Base-by-base conservation (phyloP, 1,140 invertebrate genomes). In the Eriocheir sinensis region DNA sequence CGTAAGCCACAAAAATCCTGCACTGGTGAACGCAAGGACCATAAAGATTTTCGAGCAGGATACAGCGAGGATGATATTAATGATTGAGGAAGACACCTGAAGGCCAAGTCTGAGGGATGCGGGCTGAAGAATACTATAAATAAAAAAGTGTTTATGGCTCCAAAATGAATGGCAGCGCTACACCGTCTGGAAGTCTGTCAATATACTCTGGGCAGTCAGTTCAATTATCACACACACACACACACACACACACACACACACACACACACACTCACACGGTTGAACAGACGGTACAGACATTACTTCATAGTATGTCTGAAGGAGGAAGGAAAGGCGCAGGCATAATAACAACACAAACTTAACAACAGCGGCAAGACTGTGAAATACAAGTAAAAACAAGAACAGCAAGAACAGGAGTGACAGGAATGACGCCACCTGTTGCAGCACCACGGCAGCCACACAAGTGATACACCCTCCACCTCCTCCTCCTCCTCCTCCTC, bases 401-500 rank as follows among this genome's bases (percentile, higher is more conserved):
- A 86, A 86, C 6, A 86, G 40, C 40, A 86, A 34, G 21, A 86
- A 8, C 34, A 86, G 21, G 36, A 86, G 40, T 86, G 83, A 86
- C 40, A 86, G 40, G 27, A 81, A 21, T 86, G 8, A 86, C 53
- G 53, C 93, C 93, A 94, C 93, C 86, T 94, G 93, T 94, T 94
- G 93, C 93, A 89, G n/a, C 44, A 40, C 4, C 60, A 53, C 34
- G 30, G 72, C 93, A 94, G 80, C 93, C 36, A 60, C 38, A 79
- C 86, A 80, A 94, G 53, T 89, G 86, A 53, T 32, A n/a, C 53
- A 21, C 48, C 27, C 72, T 41, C 60, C 4, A 15, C 79, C 38
- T 4, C 88, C 27, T 41, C 79, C 38, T 85, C 32, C 34, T 60
- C 41, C 40, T 83, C 30, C 38, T 41, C 38, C 92, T 88, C 83